phyloP scores from a whole-genome alignment of 1,140 invertebrate species.

The Pissodes strobi region DNA sequence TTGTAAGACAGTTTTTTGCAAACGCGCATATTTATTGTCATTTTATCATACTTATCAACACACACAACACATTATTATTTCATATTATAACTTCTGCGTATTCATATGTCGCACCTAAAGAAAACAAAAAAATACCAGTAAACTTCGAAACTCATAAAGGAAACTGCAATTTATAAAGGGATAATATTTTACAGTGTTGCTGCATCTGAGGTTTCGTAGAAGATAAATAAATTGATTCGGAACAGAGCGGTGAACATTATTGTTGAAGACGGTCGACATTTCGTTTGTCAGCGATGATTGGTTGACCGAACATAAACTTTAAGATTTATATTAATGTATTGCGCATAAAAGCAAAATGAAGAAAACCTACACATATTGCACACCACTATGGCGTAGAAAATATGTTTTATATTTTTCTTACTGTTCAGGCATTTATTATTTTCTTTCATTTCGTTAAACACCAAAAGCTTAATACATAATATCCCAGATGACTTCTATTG shows the following conservation, averaged over 20 bases:
- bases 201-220: slow-evolving; percentile 26
- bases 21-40: no score
- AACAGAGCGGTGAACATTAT: slow-evolving; percentile 35
- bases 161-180: slow-evolving; percentile 23
- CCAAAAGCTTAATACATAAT: background rate
- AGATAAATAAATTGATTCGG: slow-evolving; percentile 33
- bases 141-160: slow-evolving; percentile 16
- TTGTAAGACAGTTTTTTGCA: no score
- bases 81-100: no score
- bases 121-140: background rate
- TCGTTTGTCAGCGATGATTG: slow-evolving; percentile 44
- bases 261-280: slow-evolving; percentile 44
- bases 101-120: no score
- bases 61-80: no score
- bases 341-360: slow-evolving; percentile 27
- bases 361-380: slow-evolving; percentile 37
- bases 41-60: no score
- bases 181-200: slow-evolving; percentile 28
- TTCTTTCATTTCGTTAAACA: background rate
- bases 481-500: no score
- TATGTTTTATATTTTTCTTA: slow-evolving; percentile 13
- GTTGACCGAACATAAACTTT: slow-evolving; percentile 37
- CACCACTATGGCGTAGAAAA: slow-evolving; percentile 28
- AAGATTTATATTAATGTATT: slow-evolving; percentile 42
- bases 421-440: slow-evolving; percentile 3